Percentiles rank a stretch among this genome's conserved stretches.
Evolutionary conservation across 2,797 vertebrate species (phyloP).

Genomic region (Scarus forsteni): DNA sequence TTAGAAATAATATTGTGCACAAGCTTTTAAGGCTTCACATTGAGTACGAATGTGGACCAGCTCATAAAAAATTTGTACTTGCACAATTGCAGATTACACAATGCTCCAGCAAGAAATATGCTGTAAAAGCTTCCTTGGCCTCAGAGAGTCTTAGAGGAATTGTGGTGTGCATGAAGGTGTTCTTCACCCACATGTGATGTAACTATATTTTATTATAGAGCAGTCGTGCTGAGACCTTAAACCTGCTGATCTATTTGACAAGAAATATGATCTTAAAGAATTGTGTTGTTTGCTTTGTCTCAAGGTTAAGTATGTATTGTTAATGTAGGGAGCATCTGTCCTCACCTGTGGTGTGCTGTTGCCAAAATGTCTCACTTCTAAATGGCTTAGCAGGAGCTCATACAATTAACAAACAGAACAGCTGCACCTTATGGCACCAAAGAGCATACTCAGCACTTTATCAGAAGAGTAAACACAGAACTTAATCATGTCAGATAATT

Average conservation of each 20-base stretch:
- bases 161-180: conserved; percentile 24
- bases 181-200: conserved; percentile 38
- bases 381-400: conserved; percentile 13
- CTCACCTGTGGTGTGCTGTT: conserved; percentile 42
- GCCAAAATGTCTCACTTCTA: conserved; percentile 21
- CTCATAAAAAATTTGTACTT: conserved; percentile 30
- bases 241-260: neutral
- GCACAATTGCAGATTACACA: conserved; percentile 33
- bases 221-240: conserved; percentile 9
- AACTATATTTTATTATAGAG: conserved; percentile 18
- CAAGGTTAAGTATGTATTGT: neutral
- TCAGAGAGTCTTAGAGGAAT: conserved; percentile 7
- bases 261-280: neutral
- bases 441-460: conserved; percentile 54
- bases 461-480: conserved; percentile 52
- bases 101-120: conserved; percentile 43
- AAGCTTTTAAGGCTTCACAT: conserved; percentile 23
- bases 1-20: conserved; percentile 4
- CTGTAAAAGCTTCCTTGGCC: conserved; percentile 21
- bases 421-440: conserved; percentile 44
- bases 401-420: conserved; percentile 55
- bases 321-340: conserved; percentile 1
- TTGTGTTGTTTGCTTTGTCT: conserved; percentile 4
- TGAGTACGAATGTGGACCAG: conserved; percentile 38
- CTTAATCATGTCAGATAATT: conserved; percentile 56